Evolutionary conservation across 2,888 invertebrate species (phyloP).

Genomic region (Ornithoptera priamus): DNA sequence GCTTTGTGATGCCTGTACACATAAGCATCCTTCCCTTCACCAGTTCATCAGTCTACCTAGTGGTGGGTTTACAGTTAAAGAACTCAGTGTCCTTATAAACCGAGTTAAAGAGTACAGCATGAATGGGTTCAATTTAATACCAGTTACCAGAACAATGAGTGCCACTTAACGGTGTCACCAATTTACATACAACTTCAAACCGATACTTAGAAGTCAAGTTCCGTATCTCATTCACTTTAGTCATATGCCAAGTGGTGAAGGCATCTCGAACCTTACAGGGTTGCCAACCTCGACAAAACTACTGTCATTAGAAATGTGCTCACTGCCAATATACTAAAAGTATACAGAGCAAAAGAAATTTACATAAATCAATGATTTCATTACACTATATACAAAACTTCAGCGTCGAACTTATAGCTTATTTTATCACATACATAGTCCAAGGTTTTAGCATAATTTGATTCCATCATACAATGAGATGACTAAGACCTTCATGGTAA

Average conservation of each 20-base stretch:
- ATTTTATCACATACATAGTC: conserved; percentile 25
- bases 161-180: neutral
- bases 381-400: conserved; percentile 28
- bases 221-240: neutral
- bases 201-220: neutral
- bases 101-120: neutral
- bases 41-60: no score
- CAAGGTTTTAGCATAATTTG: conserved; percentile 5
- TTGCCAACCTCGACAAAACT: conserved; percentile 19
- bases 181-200: neutral
- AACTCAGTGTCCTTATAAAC: neutral
- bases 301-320: neutral
- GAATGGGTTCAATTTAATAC: neutral
- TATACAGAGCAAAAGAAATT: conserved; percentile 15
- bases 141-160: neutral
- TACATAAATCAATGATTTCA: conserved; percentile 19
- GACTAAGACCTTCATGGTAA: no score
- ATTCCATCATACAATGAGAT: no score
- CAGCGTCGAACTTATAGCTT: conserved; percentile 26
- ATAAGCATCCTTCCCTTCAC: no score
- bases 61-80: neutral
- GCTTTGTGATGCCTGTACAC: no score
- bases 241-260: conserved; percentile 24
- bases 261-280: conserved; percentile 18
- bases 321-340: neutral